Conservation (phyloP, 2,113 vertebrate genomes). For the Centropristis striata region DNA sequence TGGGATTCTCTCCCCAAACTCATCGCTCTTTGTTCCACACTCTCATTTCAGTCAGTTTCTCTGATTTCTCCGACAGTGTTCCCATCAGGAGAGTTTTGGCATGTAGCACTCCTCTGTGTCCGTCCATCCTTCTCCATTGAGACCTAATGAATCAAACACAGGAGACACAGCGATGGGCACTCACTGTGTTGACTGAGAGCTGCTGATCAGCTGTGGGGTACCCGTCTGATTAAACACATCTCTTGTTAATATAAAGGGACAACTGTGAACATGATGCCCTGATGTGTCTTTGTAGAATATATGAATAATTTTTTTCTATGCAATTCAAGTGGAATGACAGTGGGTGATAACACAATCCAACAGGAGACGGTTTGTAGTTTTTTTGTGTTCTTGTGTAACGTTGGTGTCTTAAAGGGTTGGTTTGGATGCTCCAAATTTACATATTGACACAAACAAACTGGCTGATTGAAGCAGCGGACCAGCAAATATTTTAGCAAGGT, state of each 20-base stretch:
- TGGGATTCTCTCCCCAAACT: conserved; percentile 60
- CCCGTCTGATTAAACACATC: background rate
- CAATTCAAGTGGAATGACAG: too few species aligned
- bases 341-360: too few species aligned
- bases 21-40: conserved; percentile 36
- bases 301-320: background rate
- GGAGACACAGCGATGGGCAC: background rate
- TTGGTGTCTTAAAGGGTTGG: too few species aligned
- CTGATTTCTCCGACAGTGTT: conserved; percentile 1
- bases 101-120: background rate
- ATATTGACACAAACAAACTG: too few species aligned
- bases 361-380: too few species aligned
- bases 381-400: too few species aligned
- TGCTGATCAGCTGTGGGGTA: background rate
- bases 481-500: too few species aligned
- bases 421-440: too few species aligned
- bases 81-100: conserved; percentile 15
- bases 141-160: conserved; percentile 23
- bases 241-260: background rate
- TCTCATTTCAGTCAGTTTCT: background rate
- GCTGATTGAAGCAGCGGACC: too few species aligned
- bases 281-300: background rate
- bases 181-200: background rate
- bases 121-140: conserved; percentile 6
- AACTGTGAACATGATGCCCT: background rate